Evolutionary conservation across 2,888 invertebrate species (phyloP).

Genomic region (Himalopsyche tibetana): DNA sequence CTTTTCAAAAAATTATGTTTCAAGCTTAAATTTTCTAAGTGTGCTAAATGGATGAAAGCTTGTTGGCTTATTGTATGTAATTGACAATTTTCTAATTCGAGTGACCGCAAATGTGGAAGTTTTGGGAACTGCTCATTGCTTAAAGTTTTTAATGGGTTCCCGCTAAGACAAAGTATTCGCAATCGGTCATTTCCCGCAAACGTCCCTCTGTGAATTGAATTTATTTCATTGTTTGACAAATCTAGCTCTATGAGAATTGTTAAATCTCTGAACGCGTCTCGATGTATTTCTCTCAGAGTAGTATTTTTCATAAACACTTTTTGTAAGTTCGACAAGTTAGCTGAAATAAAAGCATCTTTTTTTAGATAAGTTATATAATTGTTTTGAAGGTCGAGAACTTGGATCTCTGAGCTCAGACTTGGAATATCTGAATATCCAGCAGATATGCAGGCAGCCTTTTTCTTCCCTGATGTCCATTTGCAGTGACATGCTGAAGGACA

Average conservation of each 20-base stretch:
- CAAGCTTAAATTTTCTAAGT: slow-evolving; percentile 61
- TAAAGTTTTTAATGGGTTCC: slow-evolving; percentile 87
- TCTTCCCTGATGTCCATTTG: slow-evolving; percentile 95
- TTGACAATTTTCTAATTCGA: slow-evolving; percentile 62
- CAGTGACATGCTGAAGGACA: slow-evolving; percentile 90
- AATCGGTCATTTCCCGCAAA: slow-evolving; percentile 91
- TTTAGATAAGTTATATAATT: slow-evolving; percentile 86
- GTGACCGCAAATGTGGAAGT: slow-evolving; percentile 69
- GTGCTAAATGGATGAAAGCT: slow-evolving; percentile 58
- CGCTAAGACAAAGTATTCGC: slow-evolving; percentile 85
- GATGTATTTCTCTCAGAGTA: slow-evolving; percentile 85
- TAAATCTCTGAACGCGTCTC: slow-evolving; percentile 89
- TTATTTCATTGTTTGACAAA: slow-evolving; percentile 88
- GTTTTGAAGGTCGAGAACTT: slow-evolving; percentile 88
- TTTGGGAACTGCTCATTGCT: slow-evolving; percentile 88
- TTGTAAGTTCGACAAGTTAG: slow-evolving; percentile 89
- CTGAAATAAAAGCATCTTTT: slow-evolving; percentile 86
- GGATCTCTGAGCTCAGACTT: slow-evolving; percentile 75
- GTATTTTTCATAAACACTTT: slow-evolving; percentile 87
- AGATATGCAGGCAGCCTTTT: slow-evolving; percentile 90
- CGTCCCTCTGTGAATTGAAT: slow-evolving; percentile 84
- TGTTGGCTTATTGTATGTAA: slow-evolving; percentile 54
- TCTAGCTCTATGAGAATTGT: slow-evolving; percentile 92
- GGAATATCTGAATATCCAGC: slow-evolving; percentile 89
- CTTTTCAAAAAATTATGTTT: slow-evolving; percentile 57